phyloP scores from a whole-genome alignment of 2,797 vertebrate genomes.

The Cygnus olor region DNA sequence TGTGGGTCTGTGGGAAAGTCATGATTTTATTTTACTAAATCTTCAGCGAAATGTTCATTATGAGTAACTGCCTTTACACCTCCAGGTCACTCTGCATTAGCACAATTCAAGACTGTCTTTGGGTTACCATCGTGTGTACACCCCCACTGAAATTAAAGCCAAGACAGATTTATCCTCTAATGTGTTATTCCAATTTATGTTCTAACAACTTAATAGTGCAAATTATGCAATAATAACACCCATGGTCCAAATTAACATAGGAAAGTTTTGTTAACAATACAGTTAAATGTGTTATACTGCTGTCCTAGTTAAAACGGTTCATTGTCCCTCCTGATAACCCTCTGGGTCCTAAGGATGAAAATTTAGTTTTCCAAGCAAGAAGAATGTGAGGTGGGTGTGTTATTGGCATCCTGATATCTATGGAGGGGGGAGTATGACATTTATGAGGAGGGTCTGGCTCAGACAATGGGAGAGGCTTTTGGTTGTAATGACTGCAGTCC shows the following conservation, averaged over 20 bases:
- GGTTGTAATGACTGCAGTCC: background rate
- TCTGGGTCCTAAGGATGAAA: background rate
- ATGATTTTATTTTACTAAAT: background rate
- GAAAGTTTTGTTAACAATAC: background rate
- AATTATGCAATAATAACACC: background rate
- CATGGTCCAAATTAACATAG: background rate
- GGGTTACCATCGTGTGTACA: background rate
- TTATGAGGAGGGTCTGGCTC: background rate
- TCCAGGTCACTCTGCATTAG: background rate
- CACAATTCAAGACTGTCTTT: background rate
- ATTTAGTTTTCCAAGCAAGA: background rate
- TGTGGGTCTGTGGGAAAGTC: background rate
- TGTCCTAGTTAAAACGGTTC: background rate
- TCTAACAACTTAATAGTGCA: background rate
- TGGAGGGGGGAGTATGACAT: background rate
- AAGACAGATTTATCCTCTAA: background rate
- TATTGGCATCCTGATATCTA: background rate
- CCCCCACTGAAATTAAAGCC: background rate
- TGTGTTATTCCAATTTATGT: background rate
- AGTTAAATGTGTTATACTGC: background rate
- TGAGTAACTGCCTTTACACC: background rate
- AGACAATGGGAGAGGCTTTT: background rate
- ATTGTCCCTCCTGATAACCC: background rate
- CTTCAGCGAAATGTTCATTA: background rate
- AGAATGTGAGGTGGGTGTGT: fast-evolving